A percentile compares a stretch with the other conserved stretches of the same genome.
Conservation (phyloP, 1,140 invertebrate genomes). For the Sitodiplosis mosellana region DNA sequence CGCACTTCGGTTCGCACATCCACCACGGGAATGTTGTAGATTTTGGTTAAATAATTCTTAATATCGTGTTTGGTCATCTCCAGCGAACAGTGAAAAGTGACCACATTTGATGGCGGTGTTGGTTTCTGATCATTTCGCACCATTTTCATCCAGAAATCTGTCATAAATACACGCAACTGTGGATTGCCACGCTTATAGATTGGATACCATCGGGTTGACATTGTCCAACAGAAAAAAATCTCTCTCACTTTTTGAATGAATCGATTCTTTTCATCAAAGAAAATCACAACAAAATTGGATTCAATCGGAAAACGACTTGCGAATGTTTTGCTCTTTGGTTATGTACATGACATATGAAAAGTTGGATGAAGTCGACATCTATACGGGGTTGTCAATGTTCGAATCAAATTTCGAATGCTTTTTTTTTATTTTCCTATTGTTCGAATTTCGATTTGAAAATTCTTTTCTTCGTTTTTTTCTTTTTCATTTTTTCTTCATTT, state of each 20-base stretch:
- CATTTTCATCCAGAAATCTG: conserved; percentile 90
- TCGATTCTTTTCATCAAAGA: too few relatives aligned
- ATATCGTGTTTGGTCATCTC: conserved; percentile 79
- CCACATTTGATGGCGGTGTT: conserved; percentile 50
- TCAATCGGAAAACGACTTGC: neutral
- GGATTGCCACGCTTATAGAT: conserved; percentile 77
- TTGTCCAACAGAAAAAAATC: conserved; percentile 1
- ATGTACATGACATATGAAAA: neutral
- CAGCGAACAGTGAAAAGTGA: conserved; percentile 69
- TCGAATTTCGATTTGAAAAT: too few relatives aligned
- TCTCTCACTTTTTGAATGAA: too few relatives aligned
- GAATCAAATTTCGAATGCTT: too few relatives aligned
- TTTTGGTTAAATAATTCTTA: conserved; percentile 86
- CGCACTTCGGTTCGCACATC: conserved; percentile 52
- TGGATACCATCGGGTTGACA: conserved; percentile 48
- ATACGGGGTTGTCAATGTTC: too few relatives aligned
- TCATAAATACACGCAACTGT: conserved; percentile 72
- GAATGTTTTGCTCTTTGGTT: neutral
- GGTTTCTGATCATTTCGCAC: conserved; percentile 34
- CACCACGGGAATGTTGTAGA: conserved; percentile 66
- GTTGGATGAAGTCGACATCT: too few relatives aligned
- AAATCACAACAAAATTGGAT: neutral
- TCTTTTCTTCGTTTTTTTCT: neutral
- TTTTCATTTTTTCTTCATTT: neutral
- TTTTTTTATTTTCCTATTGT: too few relatives aligned